Percentiles rank a stretch among this genome's conserved stretches.
Conservation (phyloP, 2,797 vertebrate genomes). For the Lycodopsis pacificus region DNA sequence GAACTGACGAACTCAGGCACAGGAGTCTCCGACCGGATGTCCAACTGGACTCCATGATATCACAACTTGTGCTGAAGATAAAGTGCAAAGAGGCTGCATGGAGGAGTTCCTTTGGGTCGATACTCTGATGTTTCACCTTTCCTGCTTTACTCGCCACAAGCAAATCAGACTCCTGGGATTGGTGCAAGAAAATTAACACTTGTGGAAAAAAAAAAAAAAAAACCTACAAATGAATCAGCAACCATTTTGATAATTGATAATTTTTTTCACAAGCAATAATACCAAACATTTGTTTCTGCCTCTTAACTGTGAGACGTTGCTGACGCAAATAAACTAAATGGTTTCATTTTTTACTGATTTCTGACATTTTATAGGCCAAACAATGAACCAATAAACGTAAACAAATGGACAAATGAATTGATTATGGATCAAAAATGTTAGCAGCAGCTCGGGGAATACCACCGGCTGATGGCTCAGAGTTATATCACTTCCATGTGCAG, state of each 20-base stretch:
- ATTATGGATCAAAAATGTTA: background rate
- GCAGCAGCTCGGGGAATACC: background rate
- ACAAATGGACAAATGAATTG: background rate
- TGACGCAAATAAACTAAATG: background rate
- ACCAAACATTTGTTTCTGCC: background rate
- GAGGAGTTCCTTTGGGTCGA: background rate
- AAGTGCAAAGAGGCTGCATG: too few species aligned
- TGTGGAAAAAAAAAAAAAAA: too few species aligned
- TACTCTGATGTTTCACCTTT: background rate
- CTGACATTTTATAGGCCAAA: background rate
- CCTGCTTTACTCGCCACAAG: background rate
- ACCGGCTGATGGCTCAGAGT: background rate
- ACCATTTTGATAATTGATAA: background rate
- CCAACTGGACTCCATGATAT: background rate
- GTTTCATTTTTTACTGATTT: background rate
- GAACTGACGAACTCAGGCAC: background rate
- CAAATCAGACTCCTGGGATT: background rate
- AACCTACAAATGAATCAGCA: background rate
- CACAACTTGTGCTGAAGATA: background rate
- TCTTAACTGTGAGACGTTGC: background rate
- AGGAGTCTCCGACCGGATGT: background rate
- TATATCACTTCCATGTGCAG: background rate
- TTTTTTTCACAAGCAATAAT: background rate
- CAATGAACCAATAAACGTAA: background rate
- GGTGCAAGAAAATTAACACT: background rate